Percentiles rank a stretch among this genome's conserved stretches.
Conservation (phyloP, 1,140 invertebrate genomes). For the Cotesia vestalis region DNA sequence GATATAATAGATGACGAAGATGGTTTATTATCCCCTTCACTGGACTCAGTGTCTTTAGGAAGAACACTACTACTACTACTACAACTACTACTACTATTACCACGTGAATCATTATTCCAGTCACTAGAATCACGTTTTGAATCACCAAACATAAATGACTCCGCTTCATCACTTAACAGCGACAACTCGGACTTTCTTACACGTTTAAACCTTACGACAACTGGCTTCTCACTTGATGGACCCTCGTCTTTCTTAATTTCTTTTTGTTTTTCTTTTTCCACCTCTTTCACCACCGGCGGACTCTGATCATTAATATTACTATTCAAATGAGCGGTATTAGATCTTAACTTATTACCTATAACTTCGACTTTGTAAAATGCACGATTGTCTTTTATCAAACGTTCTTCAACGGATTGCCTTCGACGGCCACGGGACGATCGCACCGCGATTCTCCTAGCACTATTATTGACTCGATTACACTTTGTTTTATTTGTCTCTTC, state of each 20-base stretch:
- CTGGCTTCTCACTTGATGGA: conserved; percentile 67
- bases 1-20: conserved; percentile 23
- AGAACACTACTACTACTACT: conserved; percentile 58
- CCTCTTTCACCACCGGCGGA: conserved; percentile 3
- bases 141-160: conserved; percentile 81
- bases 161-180: conserved; percentile 80
- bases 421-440: conserved; percentile 56
- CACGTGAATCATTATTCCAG: conserved; percentile 51
- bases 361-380: conserved; percentile 80
- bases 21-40: conserved; percentile 46
- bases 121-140: conserved; percentile 69
- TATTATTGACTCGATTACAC: conserved; percentile 42
- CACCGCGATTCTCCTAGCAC: conserved; percentile 44
- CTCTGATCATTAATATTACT: conserved; percentile 30
- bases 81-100: conserved; percentile 27
- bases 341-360: conserved; percentile 74
- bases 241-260: conserved; percentile 54
- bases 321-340: conserved; percentile 61
- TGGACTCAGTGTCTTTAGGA: conserved; percentile 62
- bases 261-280: conserved; percentile 31
- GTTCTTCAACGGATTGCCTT: conserved; percentile 68
- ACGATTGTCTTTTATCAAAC: conserved; percentile 70
- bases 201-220: conserved; percentile 78
- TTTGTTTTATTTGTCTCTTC: conserved; percentile 39
- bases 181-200: conserved; percentile 77